Evolutionary conservation across 2,113 vertebrate species (phyloP).

Genomic region (Rhabdomys dilectus): DNA sequence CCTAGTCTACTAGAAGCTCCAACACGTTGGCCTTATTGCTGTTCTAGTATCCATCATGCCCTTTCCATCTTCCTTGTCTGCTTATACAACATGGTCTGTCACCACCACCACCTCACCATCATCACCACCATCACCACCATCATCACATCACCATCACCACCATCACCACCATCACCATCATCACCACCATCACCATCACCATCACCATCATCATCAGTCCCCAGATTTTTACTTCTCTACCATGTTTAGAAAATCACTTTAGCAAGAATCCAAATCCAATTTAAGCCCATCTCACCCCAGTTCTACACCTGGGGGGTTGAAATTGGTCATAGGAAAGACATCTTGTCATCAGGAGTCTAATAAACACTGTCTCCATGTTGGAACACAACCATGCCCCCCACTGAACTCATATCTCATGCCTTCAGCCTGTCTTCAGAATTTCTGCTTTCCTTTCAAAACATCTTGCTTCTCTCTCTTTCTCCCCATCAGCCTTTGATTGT

Average conservation of each 20-base stretch:
- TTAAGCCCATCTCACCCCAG: neutral
- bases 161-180: too few species aligned
- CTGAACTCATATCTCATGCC: neutral
- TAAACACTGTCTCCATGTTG: neutral
- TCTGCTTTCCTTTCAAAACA: neutral
- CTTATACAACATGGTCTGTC: neutral
- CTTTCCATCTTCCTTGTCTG: neutral
- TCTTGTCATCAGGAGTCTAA: neutral
- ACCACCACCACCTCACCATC: neutral
- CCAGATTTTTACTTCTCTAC: neutral
- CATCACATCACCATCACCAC: neutral
- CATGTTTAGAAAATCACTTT: conserved; percentile 8
- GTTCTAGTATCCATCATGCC: neutral
- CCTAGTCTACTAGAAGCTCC: neutral
- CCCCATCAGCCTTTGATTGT: neutral
- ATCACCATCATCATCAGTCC: neutral
- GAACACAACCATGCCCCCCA: neutral
- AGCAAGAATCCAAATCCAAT: conserved; percentile 4
- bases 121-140: fast-evolving
- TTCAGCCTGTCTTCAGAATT: neutral
- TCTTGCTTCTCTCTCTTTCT: neutral
- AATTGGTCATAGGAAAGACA: neutral
- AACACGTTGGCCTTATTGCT: neutral
- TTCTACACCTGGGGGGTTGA: neutral
- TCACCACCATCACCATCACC: too few species aligned